Evolutionary conservation across 92 coral and sea anemone genomes (phyloP), one percentile per base, ranked within the genome.

Genomic region (Actinostola sp.): DNA sequence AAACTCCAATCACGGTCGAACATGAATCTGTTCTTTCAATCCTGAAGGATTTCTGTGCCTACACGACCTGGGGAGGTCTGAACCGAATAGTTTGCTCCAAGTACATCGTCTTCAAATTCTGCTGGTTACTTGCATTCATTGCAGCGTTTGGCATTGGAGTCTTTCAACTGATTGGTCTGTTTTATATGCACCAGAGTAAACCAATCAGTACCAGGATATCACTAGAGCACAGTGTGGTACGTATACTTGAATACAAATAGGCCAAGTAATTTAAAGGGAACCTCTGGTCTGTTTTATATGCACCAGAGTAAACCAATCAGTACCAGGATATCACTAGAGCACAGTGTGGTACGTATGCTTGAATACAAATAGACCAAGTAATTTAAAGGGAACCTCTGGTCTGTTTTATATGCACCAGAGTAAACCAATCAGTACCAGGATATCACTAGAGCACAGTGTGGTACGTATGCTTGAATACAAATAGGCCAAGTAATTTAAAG

Each of bases 11-110:
- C 2, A 30, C 29, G 0, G 7, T 6, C 16, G 25, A 54, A 8
- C 9, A 16, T 0, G 78, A 82, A 44, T 41, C 86, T 10, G 39
- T 30, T 24, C 29, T n/a, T 20, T 35, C 73, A 12, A 32, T 83
- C 13, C 33, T 58, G 44, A 77, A 44, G 13, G 75, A 77, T 62
- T 83, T 77, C 35, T 77, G 89, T 17, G 80, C 52, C 0, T 83
- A 83, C 55, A 83, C 89, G 9, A 70, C 89, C 1, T 83, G 79
- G 21, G 84, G 79, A 70, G 89, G 89, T 28, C 71, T 71, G 32
- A 79, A 63, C 13, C 79, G 89, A 27, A 32, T 83, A 3, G 72
- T 63, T 64, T 67, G 60, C 0, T 58, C 75, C 15, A 83, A 70
- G 14, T 30, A 63, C 43, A 35, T 68, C 51, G 19, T 45, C 8